These are phyloP conservation scores for Tetraneura akinire DNA, from an alignment of 1,140 invertebrate species.

Conservation along the genomic window DNA sequence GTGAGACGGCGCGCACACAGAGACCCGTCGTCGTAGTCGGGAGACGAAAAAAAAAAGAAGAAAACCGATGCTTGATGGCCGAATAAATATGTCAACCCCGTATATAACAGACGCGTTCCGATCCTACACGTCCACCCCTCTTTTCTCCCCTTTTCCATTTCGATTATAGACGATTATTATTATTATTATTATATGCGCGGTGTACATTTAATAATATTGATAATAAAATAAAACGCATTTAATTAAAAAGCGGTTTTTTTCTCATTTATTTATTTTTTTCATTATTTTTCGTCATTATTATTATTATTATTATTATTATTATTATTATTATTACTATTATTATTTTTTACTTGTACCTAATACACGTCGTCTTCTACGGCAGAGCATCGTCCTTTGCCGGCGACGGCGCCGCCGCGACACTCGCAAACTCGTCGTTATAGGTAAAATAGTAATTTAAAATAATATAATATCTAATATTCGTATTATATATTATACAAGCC, in stretches of 20 bases:
- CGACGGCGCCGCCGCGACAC: conserved; percentile 3
- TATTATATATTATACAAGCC: background rate
- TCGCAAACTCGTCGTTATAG: background rate
- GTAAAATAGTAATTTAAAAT: background rate
- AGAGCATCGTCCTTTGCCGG: background rate
- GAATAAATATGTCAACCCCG: conserved; percentile 44
- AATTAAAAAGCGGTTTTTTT: conserved; percentile 39
- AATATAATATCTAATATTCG: background rate
- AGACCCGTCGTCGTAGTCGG: conserved; percentile 2
- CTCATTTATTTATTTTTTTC: too few species aligned
- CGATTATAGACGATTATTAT: background rate
- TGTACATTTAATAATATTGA: background rate
- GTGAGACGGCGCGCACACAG: conserved; percentile 4
- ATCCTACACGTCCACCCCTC: background rate
- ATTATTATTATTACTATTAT: background rate
- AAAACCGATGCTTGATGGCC: conserved; percentile 20
- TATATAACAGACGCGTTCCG: too few species aligned
- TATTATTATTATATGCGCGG: background rate
- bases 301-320: background rate
- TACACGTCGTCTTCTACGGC: too few species aligned
- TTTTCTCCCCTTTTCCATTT: accelerated
- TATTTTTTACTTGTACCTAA: background rate
- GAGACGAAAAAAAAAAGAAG: conserved; percentile 1
- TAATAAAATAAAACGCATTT: conserved; percentile 43
- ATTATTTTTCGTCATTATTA: background rate